Percentiles rank a stretch among this genome's conserved stretches.
Conservation (phyloP, 2,797 vertebrate species). For the Tachyglossus aculeatus region DNA sequence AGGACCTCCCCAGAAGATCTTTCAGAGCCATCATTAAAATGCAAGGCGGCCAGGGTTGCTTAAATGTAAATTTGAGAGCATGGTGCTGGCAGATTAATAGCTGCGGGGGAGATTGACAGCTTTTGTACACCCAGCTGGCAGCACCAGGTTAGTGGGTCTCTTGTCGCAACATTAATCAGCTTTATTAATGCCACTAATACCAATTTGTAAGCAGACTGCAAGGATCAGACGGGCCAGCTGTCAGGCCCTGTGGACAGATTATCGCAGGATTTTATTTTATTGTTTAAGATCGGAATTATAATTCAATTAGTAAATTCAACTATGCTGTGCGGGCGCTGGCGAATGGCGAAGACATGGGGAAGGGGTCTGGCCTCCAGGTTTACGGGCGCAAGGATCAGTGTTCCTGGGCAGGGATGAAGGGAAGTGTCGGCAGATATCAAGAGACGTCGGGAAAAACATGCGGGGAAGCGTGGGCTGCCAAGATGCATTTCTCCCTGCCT, state of each 20-base stretch:
- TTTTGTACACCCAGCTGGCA: constrained; percentile 82
- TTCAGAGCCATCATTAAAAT: constrained; percentile 57
- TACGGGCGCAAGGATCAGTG: too few species aligned
- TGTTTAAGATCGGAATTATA: constrained; percentile 75
- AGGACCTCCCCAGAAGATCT: constrained; percentile 59
- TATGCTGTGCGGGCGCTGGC: constrained; percentile 59
- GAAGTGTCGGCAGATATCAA: too few species aligned
- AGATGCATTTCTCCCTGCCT: too few species aligned
- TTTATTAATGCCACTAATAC: constrained; percentile 94
- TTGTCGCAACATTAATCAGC: constrained; percentile 92
- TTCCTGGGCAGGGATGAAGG: too few species aligned
- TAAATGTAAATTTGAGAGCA: constrained; percentile 63
- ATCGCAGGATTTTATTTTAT: constrained; percentile 75
- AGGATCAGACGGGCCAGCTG: constrained; percentile 96
- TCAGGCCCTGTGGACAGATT: constrained; percentile 78
- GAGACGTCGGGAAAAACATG: too few species aligned
- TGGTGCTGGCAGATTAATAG: constrained; percentile 62
- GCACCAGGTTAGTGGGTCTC: constrained; percentile 86
- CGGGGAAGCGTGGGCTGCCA: too few species aligned
- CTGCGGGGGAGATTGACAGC: constrained; percentile 76
- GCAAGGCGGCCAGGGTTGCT: constrained; percentile 59
- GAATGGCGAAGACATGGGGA: constrained; percentile 56
- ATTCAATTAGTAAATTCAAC: constrained; percentile 74
- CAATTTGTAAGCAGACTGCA: constrained; percentile 90
- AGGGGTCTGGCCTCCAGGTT: too few species aligned